phyloP scores from a whole-genome alignment of 2,888 invertebrate genomes.

The Brenthis ino region DNA sequence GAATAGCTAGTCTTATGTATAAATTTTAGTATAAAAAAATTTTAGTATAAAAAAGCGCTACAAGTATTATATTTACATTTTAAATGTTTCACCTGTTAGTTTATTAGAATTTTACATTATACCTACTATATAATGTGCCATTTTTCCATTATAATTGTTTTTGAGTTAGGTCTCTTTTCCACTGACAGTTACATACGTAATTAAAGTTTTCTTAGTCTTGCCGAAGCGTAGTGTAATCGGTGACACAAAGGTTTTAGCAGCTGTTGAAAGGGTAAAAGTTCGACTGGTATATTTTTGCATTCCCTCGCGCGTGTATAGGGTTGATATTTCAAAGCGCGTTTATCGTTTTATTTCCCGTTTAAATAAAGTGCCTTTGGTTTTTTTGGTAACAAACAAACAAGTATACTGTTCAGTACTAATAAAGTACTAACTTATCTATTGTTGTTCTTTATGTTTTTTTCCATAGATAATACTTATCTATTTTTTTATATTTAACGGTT shows the following conservation, averaged over 20 bases:
- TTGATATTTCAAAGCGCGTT: conserved; percentile 22
- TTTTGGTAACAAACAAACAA: neutral
- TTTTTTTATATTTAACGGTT: too few relatives aligned
- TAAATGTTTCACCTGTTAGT: too few relatives aligned
- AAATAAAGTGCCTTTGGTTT: conserved; percentile 3
- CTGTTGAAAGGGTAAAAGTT: conserved; percentile 18
- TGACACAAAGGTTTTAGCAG: conserved; percentile 11
- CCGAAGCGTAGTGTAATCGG: neutral
- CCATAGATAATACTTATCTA: too few relatives aligned
- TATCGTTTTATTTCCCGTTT: conserved; percentile 19
- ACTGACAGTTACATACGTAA: too few relatives aligned
- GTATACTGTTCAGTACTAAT: neutral
- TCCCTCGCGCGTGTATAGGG: conserved; percentile 23
- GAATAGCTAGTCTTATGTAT: neutral
- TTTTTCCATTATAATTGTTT: too few relatives aligned
- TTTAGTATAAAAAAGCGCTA: too few relatives aligned
- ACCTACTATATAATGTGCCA: too few relatives aligned
- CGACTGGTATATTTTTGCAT: conserved; percentile 9
- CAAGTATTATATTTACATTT: too few relatives aligned
- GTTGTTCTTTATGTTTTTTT: neutral
- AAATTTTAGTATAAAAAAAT: neutral
- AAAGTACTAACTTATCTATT: neutral
- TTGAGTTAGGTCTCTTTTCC: too few relatives aligned
- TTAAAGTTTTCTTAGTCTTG: too few relatives aligned
- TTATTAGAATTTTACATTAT: too few relatives aligned